Conservation (phyloP, 2,888 invertebrate genomes). For the Clitarchus hookeri region DNA sequence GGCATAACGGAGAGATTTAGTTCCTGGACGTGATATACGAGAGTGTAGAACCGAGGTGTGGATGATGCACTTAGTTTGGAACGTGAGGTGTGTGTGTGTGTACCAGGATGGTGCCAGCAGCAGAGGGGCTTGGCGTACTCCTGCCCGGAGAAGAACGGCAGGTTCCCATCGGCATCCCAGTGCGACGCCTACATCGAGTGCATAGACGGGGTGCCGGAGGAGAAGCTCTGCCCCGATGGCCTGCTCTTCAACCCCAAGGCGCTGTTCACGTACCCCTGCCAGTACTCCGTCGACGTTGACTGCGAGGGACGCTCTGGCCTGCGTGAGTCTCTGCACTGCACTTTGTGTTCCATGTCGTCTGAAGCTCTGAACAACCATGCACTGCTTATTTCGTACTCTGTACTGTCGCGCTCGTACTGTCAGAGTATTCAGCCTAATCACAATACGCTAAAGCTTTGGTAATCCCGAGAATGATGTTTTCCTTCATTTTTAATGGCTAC, state of each 20-base stretch:
- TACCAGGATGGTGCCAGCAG: background rate
- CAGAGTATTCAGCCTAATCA: no score
- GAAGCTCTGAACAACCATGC: no score
- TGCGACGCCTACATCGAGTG: constrained; percentile 79
- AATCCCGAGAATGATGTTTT: no score
- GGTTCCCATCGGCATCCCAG: constrained; percentile 68
- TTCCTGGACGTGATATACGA: no score
- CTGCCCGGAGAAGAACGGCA: constrained; percentile 72
- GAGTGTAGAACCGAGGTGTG: no score
- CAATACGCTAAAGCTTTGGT: no score
- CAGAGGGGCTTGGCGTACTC: constrained; percentile 16
- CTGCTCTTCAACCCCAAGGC: constrained; percentile 75
- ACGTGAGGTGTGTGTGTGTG: background rate
- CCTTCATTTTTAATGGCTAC: no score
- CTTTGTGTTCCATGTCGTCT: background rate
- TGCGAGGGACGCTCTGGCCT: constrained; percentile 71
- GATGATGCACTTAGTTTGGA: no score
- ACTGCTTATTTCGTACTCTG: no score
- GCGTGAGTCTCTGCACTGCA: constrained; percentile 60
- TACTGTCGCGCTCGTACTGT: no score
- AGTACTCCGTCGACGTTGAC: constrained; percentile 81
- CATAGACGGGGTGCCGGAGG: constrained; percentile 72
- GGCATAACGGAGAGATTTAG: no score
- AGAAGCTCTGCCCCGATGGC: constrained; percentile 82
- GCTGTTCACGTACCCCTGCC: constrained; percentile 74